Evolutionary conservation across 2,113 vertebrate genomes (phyloP).

Genomic region (Phrynosoma blainvillii): DNA sequence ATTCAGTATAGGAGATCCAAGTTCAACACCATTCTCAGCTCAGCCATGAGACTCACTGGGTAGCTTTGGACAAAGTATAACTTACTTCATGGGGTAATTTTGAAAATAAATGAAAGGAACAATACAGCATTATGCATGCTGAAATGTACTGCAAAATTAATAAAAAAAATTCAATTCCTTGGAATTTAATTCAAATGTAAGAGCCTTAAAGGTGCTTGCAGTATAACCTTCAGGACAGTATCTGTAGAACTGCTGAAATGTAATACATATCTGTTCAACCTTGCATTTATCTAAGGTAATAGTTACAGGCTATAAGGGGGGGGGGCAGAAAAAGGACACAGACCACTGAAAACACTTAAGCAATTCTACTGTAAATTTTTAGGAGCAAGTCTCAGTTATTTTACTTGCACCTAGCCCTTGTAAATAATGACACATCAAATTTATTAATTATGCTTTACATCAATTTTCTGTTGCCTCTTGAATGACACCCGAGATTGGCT

Average conservation of each 20-base stretch:
- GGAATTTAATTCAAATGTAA: no score
- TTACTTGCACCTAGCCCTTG: no score
- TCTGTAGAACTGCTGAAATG: no score
- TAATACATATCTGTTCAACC: no score
- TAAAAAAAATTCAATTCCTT: background rate
- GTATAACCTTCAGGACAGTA: no score
- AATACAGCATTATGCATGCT: background rate
- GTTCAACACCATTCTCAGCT: background rate
- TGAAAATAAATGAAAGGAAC: background rate
- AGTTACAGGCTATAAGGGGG: no score
- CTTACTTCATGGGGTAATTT: background rate
- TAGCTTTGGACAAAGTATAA: background rate
- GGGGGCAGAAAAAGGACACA: no score
- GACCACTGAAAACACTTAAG: background rate
- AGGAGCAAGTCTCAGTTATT: background rate
- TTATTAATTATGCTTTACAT: background rate
- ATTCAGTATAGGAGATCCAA: background rate
- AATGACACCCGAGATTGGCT: background rate
- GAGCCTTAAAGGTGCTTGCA: no score
- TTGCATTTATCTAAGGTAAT: no score
- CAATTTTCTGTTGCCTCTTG: background rate
- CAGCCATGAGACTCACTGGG: background rate
- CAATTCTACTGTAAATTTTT: background rate
- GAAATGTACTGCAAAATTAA: background rate
- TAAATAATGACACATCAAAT: no score